These are phyloP conservation scores for Sarcophaga carnaria DNA, from an alignment of 2,888 invertebrate genomes.

Conservation along the genomic window DNA sequence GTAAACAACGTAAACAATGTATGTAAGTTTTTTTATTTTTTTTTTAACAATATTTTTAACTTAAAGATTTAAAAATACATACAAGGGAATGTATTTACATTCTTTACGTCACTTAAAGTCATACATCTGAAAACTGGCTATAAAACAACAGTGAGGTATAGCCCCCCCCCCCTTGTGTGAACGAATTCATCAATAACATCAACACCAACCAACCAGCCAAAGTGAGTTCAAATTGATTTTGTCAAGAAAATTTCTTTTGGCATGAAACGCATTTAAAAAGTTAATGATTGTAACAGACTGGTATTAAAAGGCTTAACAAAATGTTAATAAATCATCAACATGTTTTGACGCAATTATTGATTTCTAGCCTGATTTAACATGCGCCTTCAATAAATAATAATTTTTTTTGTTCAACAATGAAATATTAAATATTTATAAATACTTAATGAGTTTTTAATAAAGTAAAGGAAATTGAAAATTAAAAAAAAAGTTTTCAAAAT, in stretches of 20 bases:
- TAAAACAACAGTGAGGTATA: not conserved
- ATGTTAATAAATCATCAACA: conserved; percentile 16
- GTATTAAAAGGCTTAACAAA: not conserved
- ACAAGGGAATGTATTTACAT: not conserved
- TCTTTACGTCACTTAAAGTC: not conserved
- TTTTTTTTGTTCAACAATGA: not conserved
- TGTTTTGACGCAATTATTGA: conserved; percentile 19
- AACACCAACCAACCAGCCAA: not conserved
- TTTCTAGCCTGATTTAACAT: not conserved
- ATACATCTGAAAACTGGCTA: not conserved
- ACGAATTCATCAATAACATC: not conserved
- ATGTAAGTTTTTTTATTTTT: not conserved
- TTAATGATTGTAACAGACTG: conserved; percentile 2
- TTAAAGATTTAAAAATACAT: not conserved
- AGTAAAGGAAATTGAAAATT: too few relatives aligned
- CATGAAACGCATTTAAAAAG: conserved; percentile 1
- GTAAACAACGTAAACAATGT: not conserved
- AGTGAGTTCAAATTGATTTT: not conserved
- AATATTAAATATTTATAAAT: too few relatives aligned
- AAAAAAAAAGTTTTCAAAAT: too few relatives aligned
- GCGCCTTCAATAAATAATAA: not conserved
- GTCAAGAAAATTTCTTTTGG: not conserved
- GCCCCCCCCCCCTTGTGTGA: not conserved
- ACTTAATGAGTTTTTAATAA: too few relatives aligned
- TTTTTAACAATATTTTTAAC: not conserved